A percentile compares a stretch with the other conserved stretches of the same genome.
These are phyloP conservation scores for Anadara kagoshimensis DNA, from an alignment of 1,140 invertebrate species.

Conservation along the genomic window DNA sequence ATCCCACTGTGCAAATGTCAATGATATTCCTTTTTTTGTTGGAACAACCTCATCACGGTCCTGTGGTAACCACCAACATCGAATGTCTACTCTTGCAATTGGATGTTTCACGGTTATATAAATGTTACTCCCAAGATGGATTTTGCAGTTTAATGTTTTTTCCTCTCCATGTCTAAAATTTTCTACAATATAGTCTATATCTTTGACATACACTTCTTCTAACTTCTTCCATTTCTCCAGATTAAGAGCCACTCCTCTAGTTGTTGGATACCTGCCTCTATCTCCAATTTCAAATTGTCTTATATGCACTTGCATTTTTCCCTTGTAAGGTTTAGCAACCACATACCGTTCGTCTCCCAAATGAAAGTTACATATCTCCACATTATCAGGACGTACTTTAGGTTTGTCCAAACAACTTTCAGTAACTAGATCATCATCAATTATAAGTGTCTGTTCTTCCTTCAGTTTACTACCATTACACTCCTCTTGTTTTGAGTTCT, in stretches of 20 bases:
- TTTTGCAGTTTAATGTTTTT: background rate
- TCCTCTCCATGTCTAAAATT: background rate
- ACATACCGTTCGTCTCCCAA: no score
- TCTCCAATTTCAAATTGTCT: no score
- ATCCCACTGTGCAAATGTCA: background rate
- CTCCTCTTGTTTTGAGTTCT: no score
- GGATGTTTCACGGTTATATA: background rate
- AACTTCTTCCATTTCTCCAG: background rate
- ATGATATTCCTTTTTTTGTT: background rate
- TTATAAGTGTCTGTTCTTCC: no score
- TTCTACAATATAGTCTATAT: background rate
- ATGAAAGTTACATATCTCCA: no score
- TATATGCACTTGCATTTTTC: no score
- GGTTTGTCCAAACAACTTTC: no score
- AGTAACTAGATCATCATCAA: no score
- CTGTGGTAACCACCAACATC: background rate
- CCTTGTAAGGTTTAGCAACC: no score
- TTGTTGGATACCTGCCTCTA: background rate
- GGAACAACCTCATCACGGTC: background rate
- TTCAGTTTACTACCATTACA: no score
- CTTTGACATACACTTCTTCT: background rate
- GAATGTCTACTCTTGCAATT: background rate
- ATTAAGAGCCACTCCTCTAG: constrained; percentile 12
- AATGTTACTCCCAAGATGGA: background rate
- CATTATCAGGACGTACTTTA: no score